phyloP scores from a whole-genome alignment of 2,888 invertebrate genomes.

The Spilosoma lubricipeda region DNA sequence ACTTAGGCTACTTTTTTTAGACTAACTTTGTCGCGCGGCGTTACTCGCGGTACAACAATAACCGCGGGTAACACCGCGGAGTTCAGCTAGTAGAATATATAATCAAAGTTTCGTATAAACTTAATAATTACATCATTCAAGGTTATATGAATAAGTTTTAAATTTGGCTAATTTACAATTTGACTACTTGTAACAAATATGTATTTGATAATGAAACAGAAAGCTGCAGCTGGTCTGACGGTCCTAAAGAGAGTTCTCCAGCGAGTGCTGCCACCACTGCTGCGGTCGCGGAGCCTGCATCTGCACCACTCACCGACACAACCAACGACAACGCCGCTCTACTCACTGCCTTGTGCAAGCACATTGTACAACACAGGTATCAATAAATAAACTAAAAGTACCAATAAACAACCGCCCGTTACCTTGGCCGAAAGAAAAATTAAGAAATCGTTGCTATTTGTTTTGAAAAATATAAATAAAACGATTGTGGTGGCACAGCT shows the following conservation, averaged over 20 bases:
- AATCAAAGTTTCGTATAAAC: neutral
- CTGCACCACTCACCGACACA: conserved; percentile 57
- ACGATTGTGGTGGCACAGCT: no score
- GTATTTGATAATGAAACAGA: conserved; percentile 50
- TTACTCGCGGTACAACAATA: no score
- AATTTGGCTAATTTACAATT: no score
- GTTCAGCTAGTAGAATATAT: neutral
- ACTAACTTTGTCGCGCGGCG: no score
- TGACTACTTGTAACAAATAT: neutral
- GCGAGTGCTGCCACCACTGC: conserved; percentile 38
- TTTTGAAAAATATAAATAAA: no score
- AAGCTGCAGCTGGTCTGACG: conserved; percentile 79
- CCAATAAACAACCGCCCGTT: no score
- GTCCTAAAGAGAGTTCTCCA: conserved; percentile 69
- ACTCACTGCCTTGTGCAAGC: conserved; percentile 77
- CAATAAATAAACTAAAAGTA: neutral
- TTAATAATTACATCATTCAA: neutral
- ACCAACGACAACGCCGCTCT: conserved; percentile 76
- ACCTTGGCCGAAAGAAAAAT: no score
- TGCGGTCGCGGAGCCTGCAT: conserved; percentile 40
- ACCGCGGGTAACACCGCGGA: no score
- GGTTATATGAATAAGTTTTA: no score
- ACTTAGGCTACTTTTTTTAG: no score
- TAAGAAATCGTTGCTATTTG: no score
- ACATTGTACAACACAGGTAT: conserved; percentile 74